Evolutionary conservation across 53 echinoderm and acorn worm genomes (phyloP).

Genomic region (Paelopatides confundens): DNA sequence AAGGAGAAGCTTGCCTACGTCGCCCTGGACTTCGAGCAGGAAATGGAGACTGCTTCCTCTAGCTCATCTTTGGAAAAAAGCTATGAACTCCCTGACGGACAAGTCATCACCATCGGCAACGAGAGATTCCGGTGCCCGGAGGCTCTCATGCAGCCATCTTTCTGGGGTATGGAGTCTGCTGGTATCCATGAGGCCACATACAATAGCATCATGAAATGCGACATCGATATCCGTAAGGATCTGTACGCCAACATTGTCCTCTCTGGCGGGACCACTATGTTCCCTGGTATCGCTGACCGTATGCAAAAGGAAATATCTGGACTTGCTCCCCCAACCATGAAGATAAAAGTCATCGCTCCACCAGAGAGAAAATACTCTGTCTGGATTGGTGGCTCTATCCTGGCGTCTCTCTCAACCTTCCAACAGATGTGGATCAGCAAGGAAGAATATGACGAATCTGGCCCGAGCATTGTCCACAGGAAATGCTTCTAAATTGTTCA

Average conservation of each 20-base stretch:
- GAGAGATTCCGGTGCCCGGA: constrained; percentile 86
- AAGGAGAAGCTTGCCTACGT: constrained; percentile 94
- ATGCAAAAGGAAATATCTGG: constrained; percentile 93
- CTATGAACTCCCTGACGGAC: constrained; percentile 49
- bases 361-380: constrained; percentile 90
- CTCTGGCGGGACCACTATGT: constrained; percentile 96
- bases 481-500: constrained; percentile 15
- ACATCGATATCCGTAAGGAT: constrained; percentile 95
- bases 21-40: constrained; percentile 95
- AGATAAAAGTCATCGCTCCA: constrained; percentile 96
- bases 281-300: constrained; percentile 90
- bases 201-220: constrained; percentile 95
- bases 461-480: constrained; percentile 14
- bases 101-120: constrained; percentile 83
- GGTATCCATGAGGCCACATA: constrained; percentile 94
- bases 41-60: constrained; percentile 76
- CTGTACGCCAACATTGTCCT: constrained; percentile 92
- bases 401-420: constrained; percentile 21
- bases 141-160: constrained; percentile 78
- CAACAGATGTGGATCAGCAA: constrained; percentile 34
- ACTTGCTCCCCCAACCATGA: constrained; percentile 93
- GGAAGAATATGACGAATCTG: constrained; percentile 1
- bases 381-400: constrained; percentile 21
- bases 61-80: constrained; percentile 48
- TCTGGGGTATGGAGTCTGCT: constrained; percentile 85